Conservation (phyloP, 1,140 invertebrate genomes). For the Trialeurodes vaporariorum region DNA sequence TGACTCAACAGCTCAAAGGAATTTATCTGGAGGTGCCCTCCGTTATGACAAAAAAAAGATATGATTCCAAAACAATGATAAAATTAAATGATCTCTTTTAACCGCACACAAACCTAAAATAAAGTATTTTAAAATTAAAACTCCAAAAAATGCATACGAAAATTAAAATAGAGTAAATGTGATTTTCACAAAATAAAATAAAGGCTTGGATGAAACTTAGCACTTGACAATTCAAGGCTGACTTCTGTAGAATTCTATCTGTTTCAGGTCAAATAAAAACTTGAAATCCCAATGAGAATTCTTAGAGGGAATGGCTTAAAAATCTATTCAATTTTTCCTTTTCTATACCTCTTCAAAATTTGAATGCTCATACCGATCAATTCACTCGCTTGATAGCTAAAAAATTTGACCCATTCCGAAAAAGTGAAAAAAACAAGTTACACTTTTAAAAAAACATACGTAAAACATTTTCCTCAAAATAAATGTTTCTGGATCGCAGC, state of each 20-base stretch:
- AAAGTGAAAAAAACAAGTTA: too few species aligned
- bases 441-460: too few species aligned
- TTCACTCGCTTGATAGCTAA: too few species aligned
- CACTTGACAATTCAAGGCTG: neutral
- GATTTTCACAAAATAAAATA: neutral
- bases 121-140: neutral
- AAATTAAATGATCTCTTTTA: neutral
- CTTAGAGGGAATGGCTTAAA: neutral
- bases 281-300: neutral
- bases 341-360: neutral
- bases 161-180: neutral
- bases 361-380: neutral
- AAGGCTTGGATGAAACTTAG: too few species aligned
- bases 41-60: too few species aligned
- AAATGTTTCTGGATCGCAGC: too few species aligned
- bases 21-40: too few species aligned
- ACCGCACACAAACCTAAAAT: neutral
- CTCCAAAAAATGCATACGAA: neutral
- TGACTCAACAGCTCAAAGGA: too few species aligned
- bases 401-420: too few species aligned
- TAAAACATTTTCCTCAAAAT: too few species aligned
- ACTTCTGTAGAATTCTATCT: neutral
- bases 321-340: neutral
- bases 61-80: neutral
- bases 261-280: neutral